A percentile compares a stretch with the other conserved stretches of the same genome.
phyloP scores from a whole-genome alignment of 2,797 vertebrate species.

The Cheirogaleus major region DNA sequence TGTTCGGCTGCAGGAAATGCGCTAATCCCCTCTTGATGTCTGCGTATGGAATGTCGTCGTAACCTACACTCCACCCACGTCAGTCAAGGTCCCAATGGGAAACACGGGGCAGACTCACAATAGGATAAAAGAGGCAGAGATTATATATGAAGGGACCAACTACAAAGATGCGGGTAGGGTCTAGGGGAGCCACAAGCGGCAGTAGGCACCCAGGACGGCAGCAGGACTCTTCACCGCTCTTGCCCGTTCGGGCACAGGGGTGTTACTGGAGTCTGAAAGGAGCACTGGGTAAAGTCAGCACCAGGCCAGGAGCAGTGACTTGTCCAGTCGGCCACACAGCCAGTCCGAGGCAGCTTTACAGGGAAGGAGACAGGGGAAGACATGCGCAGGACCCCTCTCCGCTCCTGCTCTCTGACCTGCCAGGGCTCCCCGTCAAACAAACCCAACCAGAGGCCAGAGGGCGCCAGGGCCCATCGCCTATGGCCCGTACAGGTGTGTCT shows the following conservation, averaged over 20 bases:
- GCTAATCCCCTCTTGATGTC: neutral
- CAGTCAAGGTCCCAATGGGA: neutral
- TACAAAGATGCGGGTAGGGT: neutral
- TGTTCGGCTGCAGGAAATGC: neutral
- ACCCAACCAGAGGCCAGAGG: neutral
- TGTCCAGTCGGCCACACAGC: too few species aligned
- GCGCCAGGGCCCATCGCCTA: neutral
- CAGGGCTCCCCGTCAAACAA: neutral
- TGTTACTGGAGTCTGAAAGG: neutral
- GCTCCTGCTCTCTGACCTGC: neutral
- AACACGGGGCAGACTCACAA: neutral
- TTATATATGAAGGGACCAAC: neutral
- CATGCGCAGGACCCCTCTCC: neutral
- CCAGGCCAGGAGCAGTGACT: neutral
- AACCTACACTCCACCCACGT: neutral
- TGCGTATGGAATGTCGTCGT: neutral
- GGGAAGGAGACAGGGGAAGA: neutral
- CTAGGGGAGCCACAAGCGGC: too few species aligned
- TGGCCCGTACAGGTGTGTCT: neutral
- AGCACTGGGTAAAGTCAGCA: neutral
- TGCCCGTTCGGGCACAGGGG: neutral
- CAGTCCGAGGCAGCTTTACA: neutral
- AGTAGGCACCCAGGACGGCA: neutral
- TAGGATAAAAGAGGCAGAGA: neutral
- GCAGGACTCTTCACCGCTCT: neutral